Evolutionary conservation across 2,888 invertebrate genomes (phyloP), one percentile per base, ranked within the genome.

Genomic region (Drosophila neutralis): DNA sequence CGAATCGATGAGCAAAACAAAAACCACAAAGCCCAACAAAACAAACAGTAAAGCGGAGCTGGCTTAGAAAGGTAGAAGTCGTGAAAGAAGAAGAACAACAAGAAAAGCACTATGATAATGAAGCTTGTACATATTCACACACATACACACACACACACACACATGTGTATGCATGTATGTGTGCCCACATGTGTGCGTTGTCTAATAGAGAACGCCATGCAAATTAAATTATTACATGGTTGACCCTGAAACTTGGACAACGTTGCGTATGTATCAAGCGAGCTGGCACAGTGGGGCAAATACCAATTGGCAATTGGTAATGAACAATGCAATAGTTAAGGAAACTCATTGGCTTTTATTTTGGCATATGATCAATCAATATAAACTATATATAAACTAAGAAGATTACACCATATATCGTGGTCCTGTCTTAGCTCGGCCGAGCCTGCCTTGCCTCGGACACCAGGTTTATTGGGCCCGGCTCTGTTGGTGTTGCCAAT

Each of bases 191-290:
- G 10, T 56, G 27, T 29, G 31, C 38, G 51, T 59, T 59, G 45
- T 62, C 27, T 42, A 70, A 71, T 69, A 80, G 82, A 77, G 71
- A 83, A 73, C 66, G 62, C 54, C 54, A 80, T 54, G 72, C 78
- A 87, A 89, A 87, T 87, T 79, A 73, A 89, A 81, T 83, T 85
- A 85, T 85, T 85, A 89, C 84, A 85, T 69, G 74, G 71, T 66
- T 89, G 89, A 87, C 84, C 84, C 72, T 85, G 84, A 89, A 89
- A 82, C 65, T 74, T 69, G 72, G 52, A 49, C 65, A 73, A 63
- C 68, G 65, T 38, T 51, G 73, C 57, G 71, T 53, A 45, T 68
- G 49, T 62, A 38, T 54, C 45, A 56, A 59, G 62, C 61, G 35
- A 29, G n/a, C 54, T n/a, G 40, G 45, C 45, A 80, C 80, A 66